Conservation (phyloP, 2,888 invertebrate genomes). For the Napeogenes inachia region DNA sequence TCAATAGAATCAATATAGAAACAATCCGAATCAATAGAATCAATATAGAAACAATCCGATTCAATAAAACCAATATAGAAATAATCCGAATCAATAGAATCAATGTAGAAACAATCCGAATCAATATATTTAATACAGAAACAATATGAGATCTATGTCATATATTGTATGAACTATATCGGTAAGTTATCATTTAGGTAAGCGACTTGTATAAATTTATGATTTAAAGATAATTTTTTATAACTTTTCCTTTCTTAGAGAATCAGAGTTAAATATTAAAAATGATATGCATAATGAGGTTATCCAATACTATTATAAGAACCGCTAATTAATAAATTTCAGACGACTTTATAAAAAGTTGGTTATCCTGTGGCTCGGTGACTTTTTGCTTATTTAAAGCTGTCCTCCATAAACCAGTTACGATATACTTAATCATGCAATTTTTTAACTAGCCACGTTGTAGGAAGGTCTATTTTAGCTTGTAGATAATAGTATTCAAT, state of each 20-base stretch:
- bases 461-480: slow-evolving; percentile 13
- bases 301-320: slow-evolving; percentile 2
- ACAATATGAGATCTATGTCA: too few species aligned
- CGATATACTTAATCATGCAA: slow-evolving; percentile 4
- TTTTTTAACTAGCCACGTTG: slow-evolving; percentile 1
- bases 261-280: background rate
- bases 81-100: too few species aligned
- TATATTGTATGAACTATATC: too few species aligned
- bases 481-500: slow-evolving; percentile 10
- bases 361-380: slow-evolving; percentile 12
- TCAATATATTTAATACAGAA: too few species aligned
- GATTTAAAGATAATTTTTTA: too few species aligned
- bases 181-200: too few species aligned
- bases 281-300: background rate
- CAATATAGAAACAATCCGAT: too few species aligned
- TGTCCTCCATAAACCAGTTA: slow-evolving; percentile 11
- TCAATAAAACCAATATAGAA: too few species aligned
- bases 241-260: background rate
- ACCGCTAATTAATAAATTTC: slow-evolving; percentile 19
- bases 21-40: too few species aligned
- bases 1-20: too few species aligned
- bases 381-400: slow-evolving; percentile 18
- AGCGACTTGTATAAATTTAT: too few species aligned
- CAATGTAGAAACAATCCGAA: too few species aligned
- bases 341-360: slow-evolving; percentile 17